Conservation (phyloP, 2,797 vertebrate genomes). For the Channallabes apus region DNA sequence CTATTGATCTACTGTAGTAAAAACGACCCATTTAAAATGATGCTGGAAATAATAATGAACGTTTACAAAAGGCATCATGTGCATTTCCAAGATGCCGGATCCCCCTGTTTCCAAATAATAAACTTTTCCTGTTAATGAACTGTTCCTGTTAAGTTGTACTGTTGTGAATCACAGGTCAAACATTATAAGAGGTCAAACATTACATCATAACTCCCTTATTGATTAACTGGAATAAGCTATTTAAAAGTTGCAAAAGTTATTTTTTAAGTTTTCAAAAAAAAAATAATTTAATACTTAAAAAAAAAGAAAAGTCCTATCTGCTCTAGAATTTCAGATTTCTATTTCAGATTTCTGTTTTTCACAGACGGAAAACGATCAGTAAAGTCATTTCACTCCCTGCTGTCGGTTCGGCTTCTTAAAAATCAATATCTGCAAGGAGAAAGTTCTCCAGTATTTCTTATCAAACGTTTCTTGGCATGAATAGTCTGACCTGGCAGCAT, state of each 20-base stretch:
- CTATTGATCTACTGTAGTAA: neutral
- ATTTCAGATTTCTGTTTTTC: slow-evolving; percentile 14
- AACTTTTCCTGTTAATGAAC: too few species aligned
- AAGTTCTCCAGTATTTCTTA: slow-evolving; percentile 21
- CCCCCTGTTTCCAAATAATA: neutral
- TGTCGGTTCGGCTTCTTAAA: slow-evolving; percentile 1
- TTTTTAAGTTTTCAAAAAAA: too few species aligned
- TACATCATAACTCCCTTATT: neutral
- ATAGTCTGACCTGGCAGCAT: neutral
- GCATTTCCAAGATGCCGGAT: neutral
- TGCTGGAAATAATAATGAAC: neutral
- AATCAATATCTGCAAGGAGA: slow-evolving; percentile 9
- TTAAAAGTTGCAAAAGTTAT: neutral
- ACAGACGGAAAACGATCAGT: neutral
- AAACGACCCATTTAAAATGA: neutral
- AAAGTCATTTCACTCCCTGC: neutral
- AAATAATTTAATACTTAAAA: too few species aligned
- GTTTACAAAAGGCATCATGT: neutral
- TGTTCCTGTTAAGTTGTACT: neutral
- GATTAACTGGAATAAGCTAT: neutral
- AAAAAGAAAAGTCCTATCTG: neutral
- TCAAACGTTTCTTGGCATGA: slow-evolving; percentile 20
- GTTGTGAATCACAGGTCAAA: neutral
- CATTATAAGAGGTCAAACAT: neutral
- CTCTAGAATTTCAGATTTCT: slow-evolving; percentile 6